Conservation (phyloP, 2,113 vertebrate genomes). For the Ceyx cyanopectus region DNA sequence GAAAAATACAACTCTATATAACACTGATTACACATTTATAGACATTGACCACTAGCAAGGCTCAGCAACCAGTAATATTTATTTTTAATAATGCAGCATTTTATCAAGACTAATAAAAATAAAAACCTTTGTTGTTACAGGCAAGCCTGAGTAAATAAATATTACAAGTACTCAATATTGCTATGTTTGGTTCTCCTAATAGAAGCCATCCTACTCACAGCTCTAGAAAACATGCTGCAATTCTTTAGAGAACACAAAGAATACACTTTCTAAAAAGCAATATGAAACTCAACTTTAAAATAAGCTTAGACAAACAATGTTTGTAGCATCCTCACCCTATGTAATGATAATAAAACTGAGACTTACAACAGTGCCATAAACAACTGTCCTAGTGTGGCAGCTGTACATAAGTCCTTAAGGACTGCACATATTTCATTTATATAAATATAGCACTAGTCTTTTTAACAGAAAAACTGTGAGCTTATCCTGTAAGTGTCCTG, state of each 20-base stretch:
- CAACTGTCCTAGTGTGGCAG: not conserved
- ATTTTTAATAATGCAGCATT: conserved; percentile 21
- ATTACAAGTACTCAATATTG: not conserved
- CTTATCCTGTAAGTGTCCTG: not conserved
- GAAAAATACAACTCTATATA: conserved; percentile 50
- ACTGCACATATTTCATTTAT: not conserved
- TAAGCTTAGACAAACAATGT: not conserved
- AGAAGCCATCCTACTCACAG: not conserved
- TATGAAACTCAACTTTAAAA: not conserved
- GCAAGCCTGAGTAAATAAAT: not conserved
- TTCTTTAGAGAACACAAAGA: not conserved
- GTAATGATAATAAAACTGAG: not conserved
- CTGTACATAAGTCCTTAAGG: not conserved
- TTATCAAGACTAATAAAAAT: not conserved
- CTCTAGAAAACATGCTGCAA: not conserved
- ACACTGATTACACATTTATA: conserved; percentile 25
- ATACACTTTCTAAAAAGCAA: not conserved
- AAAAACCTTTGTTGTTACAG: conserved; percentile 19
- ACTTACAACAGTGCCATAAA: not conserved
- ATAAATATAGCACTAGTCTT: not conserved
- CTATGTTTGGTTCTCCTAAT: not conserved
- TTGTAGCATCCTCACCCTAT: not conserved
- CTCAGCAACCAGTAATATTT: conserved; percentile 18
- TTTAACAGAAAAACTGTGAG: not conserved
- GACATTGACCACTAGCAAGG: conserved; percentile 22